These are phyloP conservation scores for Antheraea pernyi DNA, from an alignment of 1,140 invertebrate genomes.

Conservation along the genomic window DNA sequence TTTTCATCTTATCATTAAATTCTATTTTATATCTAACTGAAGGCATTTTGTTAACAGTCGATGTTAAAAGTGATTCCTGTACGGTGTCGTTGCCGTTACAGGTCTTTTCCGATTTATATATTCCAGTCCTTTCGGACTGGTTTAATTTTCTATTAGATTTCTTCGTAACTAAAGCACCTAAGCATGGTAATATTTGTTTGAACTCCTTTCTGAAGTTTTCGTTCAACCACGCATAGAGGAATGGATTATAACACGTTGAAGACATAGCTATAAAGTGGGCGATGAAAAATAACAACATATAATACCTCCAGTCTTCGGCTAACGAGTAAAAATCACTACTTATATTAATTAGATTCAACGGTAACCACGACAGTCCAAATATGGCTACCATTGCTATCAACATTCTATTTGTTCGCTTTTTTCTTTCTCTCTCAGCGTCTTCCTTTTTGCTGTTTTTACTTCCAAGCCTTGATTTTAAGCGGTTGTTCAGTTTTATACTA, in stretches of 20 bases:
- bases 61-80: constrained; percentile 83
- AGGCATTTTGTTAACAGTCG: constrained; percentile 60
- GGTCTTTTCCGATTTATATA: constrained; percentile 80
- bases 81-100: constrained; percentile 88
- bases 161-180: constrained; percentile 75
- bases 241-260: constrained; percentile 96
- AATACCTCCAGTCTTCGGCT: constrained; percentile 88
- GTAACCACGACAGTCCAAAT: constrained; percentile 97
- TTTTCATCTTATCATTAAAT: constrained; percentile 60
- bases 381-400: constrained; percentile 97
- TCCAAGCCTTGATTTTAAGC: constrained; percentile 88
- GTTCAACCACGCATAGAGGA: constrained; percentile 97
- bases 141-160: constrained; percentile 60
- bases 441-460: constrained; percentile 88
- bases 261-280: constrained; percentile 97
- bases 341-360: constrained; percentile 94
- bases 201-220: constrained; percentile 99
- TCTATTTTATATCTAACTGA: constrained; percentile 69
- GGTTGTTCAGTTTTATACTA: constrained; percentile 90
- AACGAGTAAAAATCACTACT: constrained; percentile 89
- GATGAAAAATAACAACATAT: constrained; percentile 91
- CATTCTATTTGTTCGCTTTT: constrained; percentile 94
- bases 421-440: constrained; percentile 87
- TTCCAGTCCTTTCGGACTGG: constrained; percentile 65
- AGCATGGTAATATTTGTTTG: constrained; percentile 87